Base-by-base conservation (phyloP, 2,797 vertebrate genomes). In the Perodicticus potto region DNA sequence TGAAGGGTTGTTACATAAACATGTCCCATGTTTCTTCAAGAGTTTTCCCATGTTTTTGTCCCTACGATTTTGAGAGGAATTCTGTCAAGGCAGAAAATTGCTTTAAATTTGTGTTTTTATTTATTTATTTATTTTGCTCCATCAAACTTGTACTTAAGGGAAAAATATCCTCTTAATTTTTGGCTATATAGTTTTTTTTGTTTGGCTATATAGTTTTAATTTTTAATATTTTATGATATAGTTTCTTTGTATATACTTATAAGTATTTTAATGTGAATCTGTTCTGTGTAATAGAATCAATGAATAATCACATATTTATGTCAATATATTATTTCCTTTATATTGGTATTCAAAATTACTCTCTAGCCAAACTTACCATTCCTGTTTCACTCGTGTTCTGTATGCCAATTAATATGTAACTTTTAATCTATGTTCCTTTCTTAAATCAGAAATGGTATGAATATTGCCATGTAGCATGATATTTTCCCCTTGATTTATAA, bases 401-500 rank as follows among this genome's bases (percentile, higher is more conserved):
- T 19, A 86, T 89, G 29, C 8, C 88, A 97, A 84, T 95, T 93
- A 61, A 85, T 55, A 43, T 61, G n/a, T 20, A 95, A 65, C 78
- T 82, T 73, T 92, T 67, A 90, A 95, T 84, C 7, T 91, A 43
- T 27, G 4, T 81, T 86, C 14, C 19, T 85, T 96, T 55, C 86
- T 94, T 85, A 94, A 94, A 86, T 92, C 32, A 90, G 91, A 92
- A 95, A 74, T 57, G 63, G 25, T 69, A 69, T 87, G 45, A 94
- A 25, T 37, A 84, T 78, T 86, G 12, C 72, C 61, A 10, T 80
- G 7, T 20, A 92, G 32, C 69, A 14, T 83, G 32, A 61, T 93
- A 84, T 86, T 93, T 95, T 12, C 8, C 7, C 59, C 73, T 65
- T 49, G 80, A 96, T 97, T 97, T 97, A 97, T 87, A 97, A 95